Conservation (phyloP, 2,113 vertebrate genomes). For the Eretmochelys imbricata region DNA sequence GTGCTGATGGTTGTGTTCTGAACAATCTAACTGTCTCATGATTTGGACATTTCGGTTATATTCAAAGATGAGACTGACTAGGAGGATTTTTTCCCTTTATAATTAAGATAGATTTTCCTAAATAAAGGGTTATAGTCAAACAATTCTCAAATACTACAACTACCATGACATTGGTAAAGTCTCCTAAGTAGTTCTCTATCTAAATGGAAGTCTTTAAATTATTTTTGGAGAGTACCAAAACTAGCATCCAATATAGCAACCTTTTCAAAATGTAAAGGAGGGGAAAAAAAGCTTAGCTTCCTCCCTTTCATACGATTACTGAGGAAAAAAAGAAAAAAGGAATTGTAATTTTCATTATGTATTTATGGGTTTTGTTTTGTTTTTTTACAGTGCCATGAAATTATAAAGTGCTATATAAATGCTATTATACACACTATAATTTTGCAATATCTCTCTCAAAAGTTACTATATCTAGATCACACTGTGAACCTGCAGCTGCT, state of each 20-base stretch:
- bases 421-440: background rate
- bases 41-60: background rate
- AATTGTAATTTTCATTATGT: background rate
- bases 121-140: background rate
- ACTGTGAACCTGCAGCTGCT: background rate
- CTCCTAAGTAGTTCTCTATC: background rate
- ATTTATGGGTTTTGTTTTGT: rapidly evolving
- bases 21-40: background rate
- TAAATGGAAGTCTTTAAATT: background rate
- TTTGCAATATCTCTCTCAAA: background rate
- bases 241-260: background rate
- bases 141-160: background rate
- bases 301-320: background rate
- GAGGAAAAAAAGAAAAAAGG: background rate
- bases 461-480: background rate
- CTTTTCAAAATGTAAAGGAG: background rate
- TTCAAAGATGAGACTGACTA: background rate
- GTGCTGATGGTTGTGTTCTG: background rate
- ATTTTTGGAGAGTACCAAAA: background rate
- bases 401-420: background rate
- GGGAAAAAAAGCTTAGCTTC: background rate
- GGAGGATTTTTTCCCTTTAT: background rate
- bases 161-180: background rate
- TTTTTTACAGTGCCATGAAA: background rate
- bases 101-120: background rate